Base-by-base conservation (phyloP, 2,113 vertebrate species). In the Myanophis thanlyinensis region DNA sequence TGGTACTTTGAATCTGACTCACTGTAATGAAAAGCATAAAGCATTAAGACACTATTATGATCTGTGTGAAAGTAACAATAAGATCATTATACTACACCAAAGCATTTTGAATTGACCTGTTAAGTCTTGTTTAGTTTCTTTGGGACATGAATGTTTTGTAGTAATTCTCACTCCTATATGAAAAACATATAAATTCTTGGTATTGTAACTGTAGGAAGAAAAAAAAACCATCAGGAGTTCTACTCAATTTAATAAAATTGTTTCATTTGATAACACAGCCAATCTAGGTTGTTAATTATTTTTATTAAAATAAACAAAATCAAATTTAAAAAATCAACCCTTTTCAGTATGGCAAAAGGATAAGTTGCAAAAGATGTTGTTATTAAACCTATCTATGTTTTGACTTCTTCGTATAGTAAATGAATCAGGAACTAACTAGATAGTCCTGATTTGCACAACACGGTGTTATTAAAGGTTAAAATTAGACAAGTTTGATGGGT, bases 41-140 rank as follows among this genome's bases (percentile, higher is more conserved):
- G 27, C 62, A 85, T 46, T 85, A 85, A 91, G n/a, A 49, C 59
- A 91, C 30, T 91, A 59, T 91, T 92, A 84, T 89, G 44, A 89
- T 84, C 92, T 30, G 22, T 49, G 3, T 85, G 86, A 85, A 91
- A 93, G 23, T n/a, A 88, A 67, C 53, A 89, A 92, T 87, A 44
- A 91, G 8, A 47, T 7, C 44, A 85, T 84, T 91, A 35, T 52
- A 40, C 44, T 62, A 44, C n/a, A 49, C 86, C 52, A 89, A 59
- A n/a, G 23, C 67, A 51, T 84, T 85, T 84, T 67, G 48, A 89
- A 89, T 44, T 91, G 44, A 84, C 46, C 67, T 85, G 52, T 25
- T 85, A 91, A 93, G n/a, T 35, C 67, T 88, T 59, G 53, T 89
- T 89, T 59, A 89, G 46, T 53, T 85, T 40, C 67, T 84, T 18